phyloP scores from a whole-genome alignment of 2,797 vertebrate genomes.

The Gastrophryne carolinensis region DNA sequence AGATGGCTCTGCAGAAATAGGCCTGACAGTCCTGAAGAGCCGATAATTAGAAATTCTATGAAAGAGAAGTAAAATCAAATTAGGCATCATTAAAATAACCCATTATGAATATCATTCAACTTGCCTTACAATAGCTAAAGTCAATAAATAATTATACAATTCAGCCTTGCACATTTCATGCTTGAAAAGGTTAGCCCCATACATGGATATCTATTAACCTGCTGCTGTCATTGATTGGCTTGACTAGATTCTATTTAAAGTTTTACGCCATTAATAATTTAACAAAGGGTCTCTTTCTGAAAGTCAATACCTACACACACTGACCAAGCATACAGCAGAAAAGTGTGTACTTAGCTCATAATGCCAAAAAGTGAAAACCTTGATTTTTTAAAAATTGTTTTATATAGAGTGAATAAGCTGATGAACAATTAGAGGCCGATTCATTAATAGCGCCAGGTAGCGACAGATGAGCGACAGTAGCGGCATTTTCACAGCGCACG shows the following conservation, averaged over 20 bases:
- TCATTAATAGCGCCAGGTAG: too few species aligned
- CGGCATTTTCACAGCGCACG: too few species aligned
- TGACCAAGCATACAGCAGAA: too few species aligned
- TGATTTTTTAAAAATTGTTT: too few species aligned
- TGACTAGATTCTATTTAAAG: background rate
- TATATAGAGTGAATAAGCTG: too few species aligned
- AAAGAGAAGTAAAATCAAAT: background rate
- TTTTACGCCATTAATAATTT: too few species aligned
- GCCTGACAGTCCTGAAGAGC: background rate
- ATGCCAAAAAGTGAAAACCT: too few species aligned
- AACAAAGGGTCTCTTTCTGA: too few species aligned
- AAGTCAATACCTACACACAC: too few species aligned
- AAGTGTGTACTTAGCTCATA: too few species aligned
- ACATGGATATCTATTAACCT: background rate
- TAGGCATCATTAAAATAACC: constrained; percentile 12
- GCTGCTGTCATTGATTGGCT: background rate
- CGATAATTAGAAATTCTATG: background rate
- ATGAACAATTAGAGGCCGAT: too few species aligned
- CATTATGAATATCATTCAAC: background rate
- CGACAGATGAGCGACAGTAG: too few species aligned
- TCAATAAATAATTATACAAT: background rate
- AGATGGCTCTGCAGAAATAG: background rate
- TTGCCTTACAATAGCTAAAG: background rate
- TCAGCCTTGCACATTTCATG: background rate
- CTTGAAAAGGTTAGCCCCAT: background rate